Conservation (phyloP, 2,888 invertebrate genomes). For the Napeogenes sylphis region DNA sequence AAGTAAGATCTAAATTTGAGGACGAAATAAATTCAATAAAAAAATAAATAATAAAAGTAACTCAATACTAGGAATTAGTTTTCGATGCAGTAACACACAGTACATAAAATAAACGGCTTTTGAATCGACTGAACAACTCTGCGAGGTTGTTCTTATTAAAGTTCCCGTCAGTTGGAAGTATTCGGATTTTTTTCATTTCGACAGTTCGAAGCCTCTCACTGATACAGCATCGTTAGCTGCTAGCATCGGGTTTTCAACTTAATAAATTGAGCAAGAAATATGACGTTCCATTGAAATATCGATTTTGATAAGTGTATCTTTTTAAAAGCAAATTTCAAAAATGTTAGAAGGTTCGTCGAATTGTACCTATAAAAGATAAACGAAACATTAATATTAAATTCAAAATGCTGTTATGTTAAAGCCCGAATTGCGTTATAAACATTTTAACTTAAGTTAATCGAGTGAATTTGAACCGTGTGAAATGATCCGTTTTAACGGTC, state of each 20-base stretch:
- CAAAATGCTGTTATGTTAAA: no score
- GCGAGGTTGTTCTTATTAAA: constrained; percentile 14
- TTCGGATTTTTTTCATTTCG: constrained; percentile 13
- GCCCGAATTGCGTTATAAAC: no score
- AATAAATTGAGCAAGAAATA: background rate
- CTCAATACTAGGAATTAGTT: no score
- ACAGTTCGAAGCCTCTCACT: constrained; percentile 14
- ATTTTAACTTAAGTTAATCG: background rate
- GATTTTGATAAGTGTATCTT: background rate
- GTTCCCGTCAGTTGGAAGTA: constrained; percentile 11
- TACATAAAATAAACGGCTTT: no score
- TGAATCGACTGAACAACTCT: constrained; percentile 10
- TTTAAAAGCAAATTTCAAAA: background rate
- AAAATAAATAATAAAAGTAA: no score
- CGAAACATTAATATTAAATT: no score
- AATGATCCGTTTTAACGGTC: constrained; percentile 20
- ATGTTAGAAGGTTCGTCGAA: no score
- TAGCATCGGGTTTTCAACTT: background rate
- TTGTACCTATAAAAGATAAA: no score
- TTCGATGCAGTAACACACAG: no score
- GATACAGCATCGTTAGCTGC: constrained; percentile 23
- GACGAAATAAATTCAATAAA: no score
- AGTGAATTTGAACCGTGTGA: constrained; percentile 6
- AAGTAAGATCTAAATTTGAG: no score
- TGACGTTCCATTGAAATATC: background rate